Conservation (phyloP, 2,113 vertebrate species). For the Rhinopomastus cyanomelas region DNA sequence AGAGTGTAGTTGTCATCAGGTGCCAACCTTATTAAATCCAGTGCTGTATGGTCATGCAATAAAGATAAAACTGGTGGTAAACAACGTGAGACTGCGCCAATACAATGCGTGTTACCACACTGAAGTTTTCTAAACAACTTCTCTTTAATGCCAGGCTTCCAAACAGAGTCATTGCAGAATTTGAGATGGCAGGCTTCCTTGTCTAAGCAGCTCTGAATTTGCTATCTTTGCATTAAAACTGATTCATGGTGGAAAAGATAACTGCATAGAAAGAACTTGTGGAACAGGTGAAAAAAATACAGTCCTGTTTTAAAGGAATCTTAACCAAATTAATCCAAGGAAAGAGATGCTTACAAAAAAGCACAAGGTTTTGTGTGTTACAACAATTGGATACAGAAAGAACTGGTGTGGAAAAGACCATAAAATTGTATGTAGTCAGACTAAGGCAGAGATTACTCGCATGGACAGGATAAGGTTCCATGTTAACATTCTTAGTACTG, state of each 20-base stretch:
- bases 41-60: neutral
- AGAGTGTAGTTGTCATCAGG: neutral
- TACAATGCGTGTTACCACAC: neutral
- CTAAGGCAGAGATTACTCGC: neutral
- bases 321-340: neutral
- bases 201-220: neutral
- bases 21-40: neutral
- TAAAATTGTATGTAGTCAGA: neutral
- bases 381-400: neutral
- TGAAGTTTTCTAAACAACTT: neutral
- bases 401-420: neutral
- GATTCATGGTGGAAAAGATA: neutral
- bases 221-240: neutral
- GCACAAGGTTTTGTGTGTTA: neutral
- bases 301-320: neutral
- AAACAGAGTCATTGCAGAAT: neutral
- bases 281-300: neutral
- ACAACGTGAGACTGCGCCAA: neutral
- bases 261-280: neutral
- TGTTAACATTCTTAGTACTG: neutral
- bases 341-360: neutral
- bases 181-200: neutral
- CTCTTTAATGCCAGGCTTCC: neutral
- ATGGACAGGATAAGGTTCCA: neutral
- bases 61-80: neutral